Evolutionary conservation across 2,113 vertebrate genomes (phyloP).

Genomic region (Nothobranchius kuhntae): DNA sequence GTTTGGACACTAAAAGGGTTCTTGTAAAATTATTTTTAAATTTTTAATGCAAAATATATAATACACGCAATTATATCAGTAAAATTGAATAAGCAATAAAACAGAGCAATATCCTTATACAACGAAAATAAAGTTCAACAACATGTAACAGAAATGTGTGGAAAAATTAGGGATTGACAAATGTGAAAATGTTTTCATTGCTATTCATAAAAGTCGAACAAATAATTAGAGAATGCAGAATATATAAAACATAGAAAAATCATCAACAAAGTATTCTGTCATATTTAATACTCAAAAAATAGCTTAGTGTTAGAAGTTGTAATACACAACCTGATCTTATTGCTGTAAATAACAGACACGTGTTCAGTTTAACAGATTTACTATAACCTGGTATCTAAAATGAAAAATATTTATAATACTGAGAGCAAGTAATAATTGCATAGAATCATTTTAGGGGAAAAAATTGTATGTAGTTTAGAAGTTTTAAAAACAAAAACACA

Average conservation of each 20-base stretch:
- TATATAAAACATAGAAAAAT: too few species aligned
- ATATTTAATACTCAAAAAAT: slow-evolving; percentile 2
- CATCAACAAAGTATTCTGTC: not conserved
- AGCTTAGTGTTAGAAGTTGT: not conserved
- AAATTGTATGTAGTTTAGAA: not conserved
- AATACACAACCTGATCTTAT: not conserved
- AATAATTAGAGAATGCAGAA: not conserved
- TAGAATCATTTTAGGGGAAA: slow-evolving; percentile 18
- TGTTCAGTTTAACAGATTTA: not conserved
- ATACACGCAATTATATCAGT: not conserved
- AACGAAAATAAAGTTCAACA: not conserved
- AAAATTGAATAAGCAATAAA: not conserved
- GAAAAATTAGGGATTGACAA: not conserved
- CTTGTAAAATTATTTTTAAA: not conserved
- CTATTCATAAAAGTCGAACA: not conserved
- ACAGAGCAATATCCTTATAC: not conserved
- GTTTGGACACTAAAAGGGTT: not conserved
- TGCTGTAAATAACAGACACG: not conserved
- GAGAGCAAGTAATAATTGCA: slow-evolving; percentile 24
- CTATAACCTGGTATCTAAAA: slow-evolving; percentile 8
- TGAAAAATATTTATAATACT: slow-evolving; percentile 7
- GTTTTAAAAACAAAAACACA: not conserved
- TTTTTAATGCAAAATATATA: not conserved
- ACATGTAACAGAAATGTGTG: not conserved
- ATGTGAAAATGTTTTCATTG: not conserved